phyloP scores from a whole-genome alignment of 2,113 vertebrate species.

The Electrona antarctica region DNA sequence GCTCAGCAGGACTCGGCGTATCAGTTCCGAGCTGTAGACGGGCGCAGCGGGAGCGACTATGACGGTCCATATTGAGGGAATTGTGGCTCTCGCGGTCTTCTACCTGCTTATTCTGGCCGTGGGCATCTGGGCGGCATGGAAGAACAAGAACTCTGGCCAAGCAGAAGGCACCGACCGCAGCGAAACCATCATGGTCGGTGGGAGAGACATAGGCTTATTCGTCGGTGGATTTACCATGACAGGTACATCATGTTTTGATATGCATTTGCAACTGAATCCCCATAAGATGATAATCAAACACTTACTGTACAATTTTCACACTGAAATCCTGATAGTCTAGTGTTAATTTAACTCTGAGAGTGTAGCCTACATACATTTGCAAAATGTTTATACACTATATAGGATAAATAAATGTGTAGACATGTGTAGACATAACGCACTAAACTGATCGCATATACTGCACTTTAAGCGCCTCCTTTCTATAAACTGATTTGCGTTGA shows the following conservation, averaged over 20 bases:
- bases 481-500: too few species aligned
- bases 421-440: too few species aligned
- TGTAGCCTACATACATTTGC: too few species aligned
- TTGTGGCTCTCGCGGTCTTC: slow-evolving; percentile 94
- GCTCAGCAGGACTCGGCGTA: slow-evolving; percentile 81
- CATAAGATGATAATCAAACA: too few species aligned
- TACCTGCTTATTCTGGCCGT: slow-evolving; percentile 93
- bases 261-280: not conserved
- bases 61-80: slow-evolving; percentile 93
- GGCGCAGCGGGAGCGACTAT: slow-evolving; percentile 70
- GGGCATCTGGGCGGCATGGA: slow-evolving; percentile 99
- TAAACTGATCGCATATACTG: too few species aligned
- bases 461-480: too few species aligned
- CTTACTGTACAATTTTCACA: too few species aligned
- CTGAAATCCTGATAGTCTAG: too few species aligned
- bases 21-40: slow-evolving; percentile 65
- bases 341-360: too few species aligned
- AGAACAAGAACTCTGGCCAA: slow-evolving; percentile 91
- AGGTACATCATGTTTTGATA: slow-evolving; percentile 75
- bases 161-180: slow-evolving; percentile 86
- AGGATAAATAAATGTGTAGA: too few species aligned
- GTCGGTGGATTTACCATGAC: slow-evolving; percentile 99
- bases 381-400: too few species aligned
- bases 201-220: slow-evolving; percentile 94
- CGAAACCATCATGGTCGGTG: slow-evolving; percentile 97